phyloP scores from a whole-genome alignment of 2,797 vertebrate genomes.

The Meda fulgida region DNA sequence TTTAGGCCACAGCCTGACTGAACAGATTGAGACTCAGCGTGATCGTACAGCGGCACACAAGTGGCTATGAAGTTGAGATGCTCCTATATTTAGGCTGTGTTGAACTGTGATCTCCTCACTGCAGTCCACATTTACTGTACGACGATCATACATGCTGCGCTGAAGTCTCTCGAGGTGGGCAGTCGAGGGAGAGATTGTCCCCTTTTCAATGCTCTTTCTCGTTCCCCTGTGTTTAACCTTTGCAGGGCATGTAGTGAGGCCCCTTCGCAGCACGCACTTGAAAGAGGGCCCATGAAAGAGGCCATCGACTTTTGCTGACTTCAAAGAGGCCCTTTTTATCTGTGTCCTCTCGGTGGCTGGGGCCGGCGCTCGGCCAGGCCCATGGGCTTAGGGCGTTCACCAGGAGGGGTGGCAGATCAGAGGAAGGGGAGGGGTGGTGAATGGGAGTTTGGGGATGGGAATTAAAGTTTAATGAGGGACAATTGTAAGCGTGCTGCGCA shows the following conservation, averaged over 20 bases:
- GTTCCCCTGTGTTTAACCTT: slow-evolving; percentile 76
- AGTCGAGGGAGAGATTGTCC: slow-evolving; percentile 57
- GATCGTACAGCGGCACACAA: slow-evolving; percentile 22
- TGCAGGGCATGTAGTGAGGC: slow-evolving; percentile 71
- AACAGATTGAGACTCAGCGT: slow-evolving; percentile 32
- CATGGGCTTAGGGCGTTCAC: slow-evolving; percentile 82
- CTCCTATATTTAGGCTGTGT: slow-evolving; percentile 35
- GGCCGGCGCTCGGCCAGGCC: slow-evolving; percentile 78
- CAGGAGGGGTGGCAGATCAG: slow-evolving; percentile 77
- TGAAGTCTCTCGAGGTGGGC: slow-evolving; percentile 38
- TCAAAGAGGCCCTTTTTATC: slow-evolving; percentile 79
- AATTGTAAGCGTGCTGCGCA: slow-evolving; percentile 80
- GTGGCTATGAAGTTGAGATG: slow-evolving; percentile 23
- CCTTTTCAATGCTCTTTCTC: slow-evolving; percentile 59
- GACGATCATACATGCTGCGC: slow-evolving; percentile 6
- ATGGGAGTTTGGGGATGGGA: slow-evolving; percentile 65
- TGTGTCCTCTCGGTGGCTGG: slow-evolving; percentile 77
- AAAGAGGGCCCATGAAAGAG: slow-evolving; percentile 84
- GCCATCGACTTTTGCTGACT: slow-evolving; percentile 84
- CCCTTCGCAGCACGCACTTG: slow-evolving; percentile 80
- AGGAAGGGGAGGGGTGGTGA: slow-evolving; percentile 61
- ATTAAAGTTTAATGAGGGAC: slow-evolving; percentile 86
- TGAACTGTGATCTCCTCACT: slow-evolving; percentile 43
- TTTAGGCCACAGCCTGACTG: slow-evolving; percentile 44
- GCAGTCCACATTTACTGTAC: slow-evolving; percentile 33